Percentiles rank a stretch among this genome's conserved stretches.
Conservation (phyloP, 2,888 invertebrate genomes). For the Marasmarcha lunaedactyla region DNA sequence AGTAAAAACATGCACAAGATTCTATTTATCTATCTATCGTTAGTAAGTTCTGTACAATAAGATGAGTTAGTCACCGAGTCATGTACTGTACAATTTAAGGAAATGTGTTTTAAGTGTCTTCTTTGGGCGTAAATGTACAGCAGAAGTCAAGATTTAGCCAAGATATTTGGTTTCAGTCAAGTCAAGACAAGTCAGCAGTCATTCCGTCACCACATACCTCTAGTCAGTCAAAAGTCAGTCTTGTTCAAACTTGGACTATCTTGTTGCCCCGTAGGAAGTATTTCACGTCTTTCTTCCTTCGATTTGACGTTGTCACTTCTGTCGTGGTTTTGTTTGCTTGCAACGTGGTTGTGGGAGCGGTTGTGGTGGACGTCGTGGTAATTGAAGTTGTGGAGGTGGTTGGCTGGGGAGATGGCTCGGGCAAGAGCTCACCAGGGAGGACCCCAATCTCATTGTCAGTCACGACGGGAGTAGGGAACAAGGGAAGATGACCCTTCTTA, state of each 20-base stretch:
- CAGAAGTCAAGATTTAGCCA: not conserved
- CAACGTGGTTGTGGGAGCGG: constrained; percentile 24
- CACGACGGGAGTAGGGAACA: constrained; percentile 47
- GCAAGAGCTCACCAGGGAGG: constrained; percentile 46
- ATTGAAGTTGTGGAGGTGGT: constrained; percentile 14
- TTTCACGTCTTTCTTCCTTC: constrained; percentile 49
- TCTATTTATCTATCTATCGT: too few species aligned
- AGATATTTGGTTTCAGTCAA: not conserved
- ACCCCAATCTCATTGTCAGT: constrained; percentile 55
- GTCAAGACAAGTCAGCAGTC: constrained; percentile 10
- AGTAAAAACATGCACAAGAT: too few species aligned
- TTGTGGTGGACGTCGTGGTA: constrained; percentile 22
- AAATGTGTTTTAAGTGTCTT: too few species aligned
- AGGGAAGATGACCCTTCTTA: constrained; percentile 31
- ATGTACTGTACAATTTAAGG: too few species aligned
- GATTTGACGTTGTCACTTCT: constrained; percentile 26
- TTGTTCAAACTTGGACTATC: constrained; percentile 56
- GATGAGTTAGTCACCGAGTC: too few species aligned
- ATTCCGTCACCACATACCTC: constrained; percentile 29
- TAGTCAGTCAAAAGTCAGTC: constrained; percentile 40
- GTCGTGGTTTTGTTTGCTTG: constrained; percentile 25
- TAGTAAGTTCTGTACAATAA: too few species aligned
- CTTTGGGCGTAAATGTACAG: too few species aligned
- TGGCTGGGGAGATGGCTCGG: constrained; percentile 18
- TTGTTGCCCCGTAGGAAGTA: constrained; percentile 60